These are phyloP conservation scores for Pteria penguin DNA, from an alignment of 2,888 invertebrate genomes.

Conservation along the genomic window DNA sequence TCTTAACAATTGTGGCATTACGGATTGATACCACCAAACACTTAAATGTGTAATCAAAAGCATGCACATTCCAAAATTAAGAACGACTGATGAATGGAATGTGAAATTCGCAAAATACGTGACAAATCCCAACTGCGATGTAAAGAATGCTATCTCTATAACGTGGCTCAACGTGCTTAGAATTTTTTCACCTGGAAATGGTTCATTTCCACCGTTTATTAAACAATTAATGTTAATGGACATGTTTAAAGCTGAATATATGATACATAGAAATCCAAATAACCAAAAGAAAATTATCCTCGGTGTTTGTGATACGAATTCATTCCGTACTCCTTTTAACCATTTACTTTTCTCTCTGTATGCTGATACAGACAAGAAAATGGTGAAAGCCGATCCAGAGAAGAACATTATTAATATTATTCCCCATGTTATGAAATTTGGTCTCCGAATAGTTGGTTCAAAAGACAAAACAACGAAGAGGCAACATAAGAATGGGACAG, in stretches of 20 bases:
- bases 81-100: neutral
- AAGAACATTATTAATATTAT: neutral
- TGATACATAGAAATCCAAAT: conserved; percentile 13
- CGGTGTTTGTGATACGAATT: neutral
- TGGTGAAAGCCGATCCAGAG: neutral
- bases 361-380: neutral
- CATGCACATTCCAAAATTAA: conserved; percentile 15
- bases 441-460: neutral
- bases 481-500: neutral
- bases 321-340: neutral
- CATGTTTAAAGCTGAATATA: conserved; percentile 11
- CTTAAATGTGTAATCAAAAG: conserved; percentile 5
- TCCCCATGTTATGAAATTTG: conserved; percentile 11
- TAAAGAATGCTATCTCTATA: conserved; percentile 11
- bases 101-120: neutral
- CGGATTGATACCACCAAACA: conserved; percentile 7
- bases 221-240: conserved; percentile 14
- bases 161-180: conserved; percentile 8
- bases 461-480: conserved; percentile 5
- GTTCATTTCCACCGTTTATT: neutral
- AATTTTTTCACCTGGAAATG: conserved; percentile 11
- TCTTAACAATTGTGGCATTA: neutral
- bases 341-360: neutral
- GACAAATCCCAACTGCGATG: conserved; percentile 17
- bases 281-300: conserved; percentile 8